Base-by-base conservation (phyloP, 2,113 vertebrate genomes). In the Chrysemys picta region DNA sequence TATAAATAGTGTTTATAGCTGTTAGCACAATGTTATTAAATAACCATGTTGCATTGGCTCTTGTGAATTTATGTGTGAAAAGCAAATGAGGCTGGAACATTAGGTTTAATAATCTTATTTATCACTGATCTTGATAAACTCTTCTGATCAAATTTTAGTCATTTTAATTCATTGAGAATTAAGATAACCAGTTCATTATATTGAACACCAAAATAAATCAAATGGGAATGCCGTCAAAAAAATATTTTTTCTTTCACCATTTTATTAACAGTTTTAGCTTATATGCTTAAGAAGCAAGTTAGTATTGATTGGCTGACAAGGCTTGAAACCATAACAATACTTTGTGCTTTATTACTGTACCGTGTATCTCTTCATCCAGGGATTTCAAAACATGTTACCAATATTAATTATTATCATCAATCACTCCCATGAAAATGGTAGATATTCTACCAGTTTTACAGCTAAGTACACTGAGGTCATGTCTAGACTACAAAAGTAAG, bases 31-130 rank as follows among this genome's bases (percentile, higher is more conserved):
- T 88, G 52, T 91, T 94, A 89, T 97, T 95, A 90, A 94, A 85
- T 89, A 93, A 29, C 10, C 12, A 38, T 91, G 78, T 91, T 75
- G 89, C 94, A 86, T 47, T 88, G 56, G 27, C 29, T 82, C 13
- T 84, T 94, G 92, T 4, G 27, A 88, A 96, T 88, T 93, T 89
- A 35, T 89, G 25, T 88, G 62, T 92, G 31, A 83, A 96, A 97
- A 97, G 88, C 35, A 96, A 96, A 95, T 91, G 89, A 95, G 80
- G 76, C 72, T 93, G 85, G 59, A 84, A 42, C 90, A 93, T 90
- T 97, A 92, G 87, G 54, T 91, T 75, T 94, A 96, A 95, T 96
- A 96, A 78, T 16, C 85, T 83, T 96, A 95, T 96, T 97, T 95
- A 89, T 96, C 80, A 90, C 56, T 84, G 78, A 93, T 87, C 90